Base-by-base conservation (phyloP, 2,113 vertebrate genomes). In the Apodemus sylvaticus region DNA sequence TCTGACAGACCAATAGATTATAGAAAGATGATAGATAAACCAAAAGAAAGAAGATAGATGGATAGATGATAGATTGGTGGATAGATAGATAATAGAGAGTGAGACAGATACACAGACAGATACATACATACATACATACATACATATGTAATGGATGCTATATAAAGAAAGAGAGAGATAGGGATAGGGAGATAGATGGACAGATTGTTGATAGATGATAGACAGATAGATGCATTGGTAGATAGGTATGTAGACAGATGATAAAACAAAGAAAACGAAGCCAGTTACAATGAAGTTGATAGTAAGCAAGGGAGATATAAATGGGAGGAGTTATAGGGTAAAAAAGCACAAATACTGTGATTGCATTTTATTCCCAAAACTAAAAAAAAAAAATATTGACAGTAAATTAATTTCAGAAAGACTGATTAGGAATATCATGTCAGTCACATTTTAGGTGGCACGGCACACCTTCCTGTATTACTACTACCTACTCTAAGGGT, bases 361-460 rank as follows among this genome's bases (percentile, higher is more conserved):
- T 53, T 45, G 19, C 12, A 55, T 36, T 6, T 1, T 29, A 22
- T 83, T 34, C 78, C 19, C 11, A 20, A 55, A 81, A 55, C 19
- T 81, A 71, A 71, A 19, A 71, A 0, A 45, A 20, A 96, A 73
- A 68, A 86, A 83, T 0, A 34, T 24, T 79, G n/a, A 7, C 0
- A 81, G 39, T 86, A 55, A 70, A 64, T 82, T 71, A 64, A 93
- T 89, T 93, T 93, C 17, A 66, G 76, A 51, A 73, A 94, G 9
- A 77, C 31, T 81, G 7, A 45, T 86, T 58, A 62, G 13, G 19
- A 26, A 45, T 66, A 51, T n/a, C 71, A 94, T 70, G 5, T 29
- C 76, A 82, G 71, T 95, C 16, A 73, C 16, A 86, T 89, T 3
- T 89, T 22, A 76, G 70, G 39, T 68, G 48, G 68, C 22, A 55